A percentile compares a stretch with the other conserved stretches of the same genome.
Conservation (phyloP, 2,113 vertebrate species). For the Hiodon alosoides region DNA sequence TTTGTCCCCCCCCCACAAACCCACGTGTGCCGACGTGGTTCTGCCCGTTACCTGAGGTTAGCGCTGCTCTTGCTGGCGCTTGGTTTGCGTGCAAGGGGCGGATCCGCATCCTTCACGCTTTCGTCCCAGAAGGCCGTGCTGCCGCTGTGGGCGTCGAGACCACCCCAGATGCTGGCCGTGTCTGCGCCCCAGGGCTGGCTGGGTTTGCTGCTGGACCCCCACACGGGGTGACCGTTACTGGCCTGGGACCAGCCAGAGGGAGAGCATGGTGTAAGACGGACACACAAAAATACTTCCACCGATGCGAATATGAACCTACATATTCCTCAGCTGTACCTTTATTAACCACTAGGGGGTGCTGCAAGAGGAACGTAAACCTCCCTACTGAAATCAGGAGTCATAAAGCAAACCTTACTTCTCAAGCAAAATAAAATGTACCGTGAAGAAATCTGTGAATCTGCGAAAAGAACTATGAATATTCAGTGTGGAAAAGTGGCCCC, state of each 20-base stretch:
- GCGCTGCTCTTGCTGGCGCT: slow-evolving; percentile 72
- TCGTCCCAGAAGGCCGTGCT: slow-evolving; percentile 98
- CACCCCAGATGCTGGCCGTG: slow-evolving; percentile 83
- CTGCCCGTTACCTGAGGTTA: slow-evolving; percentile 73
- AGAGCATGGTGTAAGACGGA: background rate
- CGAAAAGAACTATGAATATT: too few relatives aligned
- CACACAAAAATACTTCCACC: background rate
- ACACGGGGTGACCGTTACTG: slow-evolving; percentile 80
- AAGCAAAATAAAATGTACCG: too few relatives aligned
- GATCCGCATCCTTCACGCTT: slow-evolving; percentile 84
- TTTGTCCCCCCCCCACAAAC: too few relatives aligned
- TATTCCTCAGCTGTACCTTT: too few relatives aligned
- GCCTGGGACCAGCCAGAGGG: background rate
- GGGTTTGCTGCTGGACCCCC: slow-evolving; percentile 80
- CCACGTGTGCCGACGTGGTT: background rate
- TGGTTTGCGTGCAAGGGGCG: slow-evolving; percentile 43
- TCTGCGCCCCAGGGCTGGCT: slow-evolving; percentile 78
- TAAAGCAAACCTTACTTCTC: background rate
- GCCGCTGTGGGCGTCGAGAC: slow-evolving; percentile 78
- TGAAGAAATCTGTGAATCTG: too few relatives aligned
- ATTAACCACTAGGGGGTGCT: background rate
- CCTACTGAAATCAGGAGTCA: background rate
- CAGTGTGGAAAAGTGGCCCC: too few relatives aligned
- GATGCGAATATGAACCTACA: background rate
- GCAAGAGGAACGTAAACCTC: background rate